Evolutionary conservation across 2,797 vertebrate species (phyloP).

Genomic region (Brotula barbata): DNA sequence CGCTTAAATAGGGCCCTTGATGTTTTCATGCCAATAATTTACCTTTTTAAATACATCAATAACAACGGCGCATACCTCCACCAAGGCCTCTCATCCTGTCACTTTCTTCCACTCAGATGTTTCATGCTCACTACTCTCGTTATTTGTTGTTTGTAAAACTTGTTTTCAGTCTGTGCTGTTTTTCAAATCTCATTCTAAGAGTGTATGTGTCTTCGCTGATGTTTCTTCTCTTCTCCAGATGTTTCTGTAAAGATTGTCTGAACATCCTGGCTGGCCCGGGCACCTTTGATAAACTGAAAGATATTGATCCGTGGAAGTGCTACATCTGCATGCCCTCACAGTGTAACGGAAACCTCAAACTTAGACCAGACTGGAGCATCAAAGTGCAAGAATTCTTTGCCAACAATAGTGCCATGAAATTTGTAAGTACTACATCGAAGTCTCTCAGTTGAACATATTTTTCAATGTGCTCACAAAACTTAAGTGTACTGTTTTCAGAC

Average conservation of each 20-base stretch:
- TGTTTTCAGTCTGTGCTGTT: not conserved
- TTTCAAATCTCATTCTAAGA: not conserved
- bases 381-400: constrained; percentile 91
- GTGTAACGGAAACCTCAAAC: constrained; percentile 81
- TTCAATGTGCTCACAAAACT: not conserved
- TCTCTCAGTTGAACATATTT: not conserved
- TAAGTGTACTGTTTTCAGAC: too few relatives aligned
- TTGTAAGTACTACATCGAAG: constrained; percentile 78
- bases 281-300: constrained; percentile 82
- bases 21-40: too few relatives aligned
- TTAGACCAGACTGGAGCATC: constrained; percentile 87
- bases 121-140: too few relatives aligned
- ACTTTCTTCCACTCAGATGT: too few relatives aligned
- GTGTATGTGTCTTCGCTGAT: not conserved
- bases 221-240: constrained; percentile 71
- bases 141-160: too few relatives aligned
- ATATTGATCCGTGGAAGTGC: constrained; percentile 93
- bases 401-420: constrained; percentile 87
- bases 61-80: too few relatives aligned
- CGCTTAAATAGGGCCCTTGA: too few relatives aligned
- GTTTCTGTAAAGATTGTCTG: constrained; percentile 94
- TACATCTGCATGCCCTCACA: constrained; percentile 86
- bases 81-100: too few relatives aligned
- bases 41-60: too few relatives aligned
- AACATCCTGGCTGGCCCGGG: constrained; percentile 85